Percentiles rank a stretch among this genome's conserved stretches.
Evolutionary conservation across 1,140 invertebrate species (phyloP).

Genomic region (Hyles vespertilio): DNA sequence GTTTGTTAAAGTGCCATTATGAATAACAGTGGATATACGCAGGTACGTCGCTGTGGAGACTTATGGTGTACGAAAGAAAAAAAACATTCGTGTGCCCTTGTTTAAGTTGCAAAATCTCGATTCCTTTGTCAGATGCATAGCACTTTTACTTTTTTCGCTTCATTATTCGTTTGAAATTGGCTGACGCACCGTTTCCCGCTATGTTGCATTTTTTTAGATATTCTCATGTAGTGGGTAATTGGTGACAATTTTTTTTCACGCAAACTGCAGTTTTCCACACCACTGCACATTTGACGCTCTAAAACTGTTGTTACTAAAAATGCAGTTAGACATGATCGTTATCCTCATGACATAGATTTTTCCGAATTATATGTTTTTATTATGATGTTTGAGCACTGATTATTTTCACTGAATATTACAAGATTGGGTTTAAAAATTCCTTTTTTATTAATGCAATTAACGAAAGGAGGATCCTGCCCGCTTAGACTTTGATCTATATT

Average conservation of each 20-base stretch:
- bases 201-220: conserved; percentile 28
- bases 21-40: conserved; percentile 24
- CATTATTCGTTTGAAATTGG: conserved; percentile 18
- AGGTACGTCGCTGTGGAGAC: conserved; percentile 41
- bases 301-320: conserved; percentile 37
- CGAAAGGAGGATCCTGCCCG: too few species aligned
- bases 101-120: conserved; percentile 64
- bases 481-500: too few species aligned
- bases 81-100: conserved; percentile 63
- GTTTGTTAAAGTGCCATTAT: conserved; percentile 47
- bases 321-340: conserved; percentile 40
- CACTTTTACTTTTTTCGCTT: conserved; percentile 66
- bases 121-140: conserved; percentile 63
- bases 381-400: too few species aligned
- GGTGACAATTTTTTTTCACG: conserved; percentile 32
- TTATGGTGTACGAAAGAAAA: conserved; percentile 23
- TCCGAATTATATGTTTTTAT: background rate
- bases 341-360: conserved; percentile 25
- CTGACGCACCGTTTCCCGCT: conserved; percentile 32
- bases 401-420: too few species aligned
- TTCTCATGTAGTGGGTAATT: conserved; percentile 28
- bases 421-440: too few species aligned
- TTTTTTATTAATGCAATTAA: too few species aligned
- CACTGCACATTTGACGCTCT: conserved; percentile 41
- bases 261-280: conserved; percentile 42